Conservation (phyloP, 2,113 vertebrate species). For the Pluvianellus socialis region DNA sequence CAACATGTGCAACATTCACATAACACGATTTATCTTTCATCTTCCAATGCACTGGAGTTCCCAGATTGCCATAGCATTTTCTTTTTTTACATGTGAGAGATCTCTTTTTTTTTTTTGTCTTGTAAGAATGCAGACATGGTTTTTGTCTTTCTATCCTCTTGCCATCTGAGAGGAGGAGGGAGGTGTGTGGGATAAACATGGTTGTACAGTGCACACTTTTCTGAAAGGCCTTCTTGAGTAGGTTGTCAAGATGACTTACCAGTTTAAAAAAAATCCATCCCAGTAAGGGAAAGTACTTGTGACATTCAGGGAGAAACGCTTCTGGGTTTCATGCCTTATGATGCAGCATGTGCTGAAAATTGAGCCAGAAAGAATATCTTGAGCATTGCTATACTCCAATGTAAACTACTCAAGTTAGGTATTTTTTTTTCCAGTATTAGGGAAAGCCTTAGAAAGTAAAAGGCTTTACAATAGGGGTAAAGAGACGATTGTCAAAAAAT, state of each 20-base stretch:
- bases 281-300: not conserved
- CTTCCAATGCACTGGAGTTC: not conserved
- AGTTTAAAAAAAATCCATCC: not conserved
- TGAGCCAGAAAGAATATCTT: not conserved
- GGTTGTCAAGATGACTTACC: not conserved
- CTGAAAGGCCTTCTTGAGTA: not conserved
- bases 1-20: slow-evolving; percentile 40
- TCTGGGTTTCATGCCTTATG: not conserved
- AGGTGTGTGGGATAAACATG: not conserved
- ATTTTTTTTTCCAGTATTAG: not conserved
- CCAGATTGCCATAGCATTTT: slow-evolving; percentile 1
- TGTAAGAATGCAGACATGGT: not conserved
- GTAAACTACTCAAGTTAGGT: not conserved
- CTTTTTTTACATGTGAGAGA: not conserved
- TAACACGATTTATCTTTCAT: slow-evolving; percentile 11
- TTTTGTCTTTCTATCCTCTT: not conserved
- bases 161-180: not conserved
- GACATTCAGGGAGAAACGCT: not conserved
- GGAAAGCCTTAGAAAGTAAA: not conserved
- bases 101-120: not conserved
- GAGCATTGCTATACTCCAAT: not conserved
- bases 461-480: not conserved
- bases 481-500: not conserved
- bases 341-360: not conserved
- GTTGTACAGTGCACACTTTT: not conserved